Conservation (phyloP, 2,888 invertebrate species). For the Monochamus alternatus region DNA sequence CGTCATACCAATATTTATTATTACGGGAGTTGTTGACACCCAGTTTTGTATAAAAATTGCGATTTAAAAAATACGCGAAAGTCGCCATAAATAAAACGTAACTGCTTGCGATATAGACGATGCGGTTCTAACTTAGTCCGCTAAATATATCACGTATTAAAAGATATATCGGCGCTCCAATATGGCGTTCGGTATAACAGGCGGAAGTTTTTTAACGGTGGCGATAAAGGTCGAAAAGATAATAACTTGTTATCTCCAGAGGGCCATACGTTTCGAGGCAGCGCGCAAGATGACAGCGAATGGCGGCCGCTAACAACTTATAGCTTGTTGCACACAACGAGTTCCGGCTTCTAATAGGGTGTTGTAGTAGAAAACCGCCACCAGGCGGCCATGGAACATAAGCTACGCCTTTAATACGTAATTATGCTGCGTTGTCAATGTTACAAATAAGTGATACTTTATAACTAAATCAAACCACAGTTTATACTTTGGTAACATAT, state of each 20-base stretch:
- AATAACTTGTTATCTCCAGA: slow-evolving; percentile 50
- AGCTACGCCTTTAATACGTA: no score
- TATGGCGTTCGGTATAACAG: slow-evolving; percentile 32
- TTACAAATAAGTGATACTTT: no score
- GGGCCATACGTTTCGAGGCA: slow-evolving; percentile 45
- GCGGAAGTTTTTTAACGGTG: slow-evolving; percentile 40
- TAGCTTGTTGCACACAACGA: slow-evolving; percentile 33
- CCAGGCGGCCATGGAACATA: not conserved
- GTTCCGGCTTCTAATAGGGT: slow-evolving; percentile 18
- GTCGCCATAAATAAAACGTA: no score
- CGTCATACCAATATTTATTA: no score
- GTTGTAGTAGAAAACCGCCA: not conserved
- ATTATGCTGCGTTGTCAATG: no score
- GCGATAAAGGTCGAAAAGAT: slow-evolving; percentile 48
- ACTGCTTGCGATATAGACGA: no score
- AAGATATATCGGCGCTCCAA: slow-evolving; percentile 18
- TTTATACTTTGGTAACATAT: no score
- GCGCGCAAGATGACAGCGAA: slow-evolving; percentile 43
- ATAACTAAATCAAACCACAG: no score
- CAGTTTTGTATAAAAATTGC: no score
- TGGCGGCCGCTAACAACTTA: slow-evolving; percentile 45
- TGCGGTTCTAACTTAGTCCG: not conserved
- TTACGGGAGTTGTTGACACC: no score
- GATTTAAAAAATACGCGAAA: no score
- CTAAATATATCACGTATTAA: slow-evolving; percentile 13